Conservation (phyloP, 2,797 vertebrate genomes). For the Gymnothorax javanicus region DNA sequence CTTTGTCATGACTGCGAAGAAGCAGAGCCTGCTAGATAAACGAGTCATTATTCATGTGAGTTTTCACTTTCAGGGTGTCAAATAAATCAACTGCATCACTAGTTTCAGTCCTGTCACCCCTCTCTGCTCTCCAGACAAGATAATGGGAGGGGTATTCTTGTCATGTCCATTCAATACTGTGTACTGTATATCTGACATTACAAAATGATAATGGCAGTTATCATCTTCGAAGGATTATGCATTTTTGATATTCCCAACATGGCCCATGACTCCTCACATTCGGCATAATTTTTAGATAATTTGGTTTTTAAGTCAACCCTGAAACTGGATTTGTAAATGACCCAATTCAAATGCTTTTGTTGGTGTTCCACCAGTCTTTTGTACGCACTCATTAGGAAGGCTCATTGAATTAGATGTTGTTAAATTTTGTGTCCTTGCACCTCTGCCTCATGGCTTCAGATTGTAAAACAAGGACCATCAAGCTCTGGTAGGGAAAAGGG, state of each 20-base stretch:
- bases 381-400: not conserved
- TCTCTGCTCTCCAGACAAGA: not conserved
- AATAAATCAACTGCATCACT: constrained; percentile 12
- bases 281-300: not conserved
- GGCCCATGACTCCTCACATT: not conserved
- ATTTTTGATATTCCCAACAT: constrained; percentile 34
- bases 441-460: not conserved
- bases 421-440: not conserved
- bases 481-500: not conserved
- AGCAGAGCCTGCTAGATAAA: constrained; percentile 95
- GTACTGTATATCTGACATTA: constrained; percentile 23
- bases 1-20: constrained; percentile 99
- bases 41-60: constrained; percentile 91
- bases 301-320: constrained; percentile 19
- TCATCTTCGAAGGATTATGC: constrained; percentile 36
- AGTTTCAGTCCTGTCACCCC: not conserved
- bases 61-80: constrained; percentile 31
- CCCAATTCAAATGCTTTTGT: constrained; percentile 32
- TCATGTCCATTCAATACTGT: constrained; percentile 25
- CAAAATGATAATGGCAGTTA: constrained; percentile 37
- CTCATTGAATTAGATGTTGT: constrained; percentile 26
- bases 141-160: not conserved
- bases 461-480: not conserved
- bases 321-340: constrained; percentile 18
- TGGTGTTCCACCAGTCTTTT: not conserved